Evolutionary conservation across 2,888 invertebrate species (phyloP).

Genomic region (Proisotoma minuta): DNA sequence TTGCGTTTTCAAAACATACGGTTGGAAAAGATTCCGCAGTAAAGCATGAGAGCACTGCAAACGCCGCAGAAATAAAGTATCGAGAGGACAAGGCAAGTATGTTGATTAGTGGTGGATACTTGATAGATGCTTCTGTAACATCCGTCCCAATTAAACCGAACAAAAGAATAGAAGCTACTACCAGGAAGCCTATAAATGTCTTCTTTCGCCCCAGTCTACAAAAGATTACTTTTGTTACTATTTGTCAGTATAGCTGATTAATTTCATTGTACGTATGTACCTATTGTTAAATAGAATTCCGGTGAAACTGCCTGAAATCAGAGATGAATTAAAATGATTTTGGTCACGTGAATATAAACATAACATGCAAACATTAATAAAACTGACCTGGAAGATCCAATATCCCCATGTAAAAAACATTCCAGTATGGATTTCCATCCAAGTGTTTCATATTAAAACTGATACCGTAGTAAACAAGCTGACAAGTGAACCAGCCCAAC

Average conservation of each 20-base stretch:
- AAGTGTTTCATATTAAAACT: conserved; percentile 41
- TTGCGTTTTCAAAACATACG: too few relatives aligned
- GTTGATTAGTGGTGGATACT: conserved; percentile 19
- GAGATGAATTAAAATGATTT: too few relatives aligned
- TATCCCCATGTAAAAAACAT: conserved; percentile 40
- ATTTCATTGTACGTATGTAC: conserved; percentile 9
- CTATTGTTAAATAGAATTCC: conserved; percentile 37
- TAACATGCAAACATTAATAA: too few relatives aligned
- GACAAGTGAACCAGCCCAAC: conserved; percentile 36
- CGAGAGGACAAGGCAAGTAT: conserved; percentile 24
- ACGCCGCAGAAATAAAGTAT: conserved; percentile 32
- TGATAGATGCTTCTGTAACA: conserved; percentile 15
- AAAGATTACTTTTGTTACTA: neutral
- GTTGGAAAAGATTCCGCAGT: conserved; percentile 39
- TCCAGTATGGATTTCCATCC: conserved; percentile 36
- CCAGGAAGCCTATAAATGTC: conserved; percentile 31
- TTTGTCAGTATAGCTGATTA: neutral
- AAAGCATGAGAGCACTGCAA: conserved; percentile 35
- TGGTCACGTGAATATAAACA: too few relatives aligned
- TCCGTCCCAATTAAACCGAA: conserved; percentile 20
- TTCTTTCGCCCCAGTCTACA: conserved; percentile 28
- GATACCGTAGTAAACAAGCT: conserved; percentile 40
- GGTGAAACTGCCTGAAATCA: conserved; percentile 22
- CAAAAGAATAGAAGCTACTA: conserved; percentile 20
- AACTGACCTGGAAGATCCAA: conserved; percentile 34